A percentile compares a stretch with the other conserved stretches of the same genome.
Conservation (phyloP, 1,140 invertebrate species). For the Caenorhabditis tropicalis region DNA sequence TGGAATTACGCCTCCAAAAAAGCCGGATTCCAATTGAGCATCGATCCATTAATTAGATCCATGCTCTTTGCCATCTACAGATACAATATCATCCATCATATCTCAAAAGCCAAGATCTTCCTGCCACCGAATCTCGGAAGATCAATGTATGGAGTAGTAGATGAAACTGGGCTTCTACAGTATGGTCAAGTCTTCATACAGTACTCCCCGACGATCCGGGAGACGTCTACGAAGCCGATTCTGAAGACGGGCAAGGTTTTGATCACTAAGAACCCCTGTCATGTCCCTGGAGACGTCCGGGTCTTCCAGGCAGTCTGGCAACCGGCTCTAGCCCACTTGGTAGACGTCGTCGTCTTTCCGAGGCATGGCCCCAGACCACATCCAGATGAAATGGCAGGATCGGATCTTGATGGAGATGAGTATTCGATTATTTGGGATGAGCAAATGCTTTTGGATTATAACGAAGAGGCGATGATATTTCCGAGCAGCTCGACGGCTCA, state of each 20-base stretch:
- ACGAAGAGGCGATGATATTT: conserved; percentile 69
- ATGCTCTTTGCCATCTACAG: conserved; percentile 66
- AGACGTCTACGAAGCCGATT: conserved; percentile 35
- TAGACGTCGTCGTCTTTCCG: conserved; percentile 74
- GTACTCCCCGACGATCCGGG: conserved; percentile 63
- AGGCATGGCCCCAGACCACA: conserved; percentile 72
- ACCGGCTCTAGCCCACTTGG: conserved; percentile 69
- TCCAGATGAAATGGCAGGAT: conserved; percentile 74
- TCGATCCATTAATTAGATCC: conserved; percentile 71
- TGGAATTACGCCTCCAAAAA: conserved; percentile 55
- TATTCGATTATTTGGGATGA: conserved; percentile 73
- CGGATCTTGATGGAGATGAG: conserved; percentile 73
- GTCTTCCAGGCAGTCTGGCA: conserved; percentile 72
- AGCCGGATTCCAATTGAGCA: conserved; percentile 63
- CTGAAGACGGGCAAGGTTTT: conserved; percentile 63
- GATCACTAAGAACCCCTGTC: conserved; percentile 73
- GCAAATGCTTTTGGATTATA: conserved; percentile 66
- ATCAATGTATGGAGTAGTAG: conserved; percentile 72
- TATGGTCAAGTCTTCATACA: conserved; percentile 73
- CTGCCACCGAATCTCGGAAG: conserved; percentile 69
- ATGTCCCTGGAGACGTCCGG: conserved; percentile 73
- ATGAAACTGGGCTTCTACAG: conserved; percentile 72
- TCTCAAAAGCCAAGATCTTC: conserved; percentile 67
- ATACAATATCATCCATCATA: conserved; percentile 59
- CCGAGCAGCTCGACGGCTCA: conserved; percentile 56